Evolutionary conservation across 2,888 invertebrate genomes (phyloP), one percentile per base, ranked within the genome.

Genomic region (Bombylius major): DNA sequence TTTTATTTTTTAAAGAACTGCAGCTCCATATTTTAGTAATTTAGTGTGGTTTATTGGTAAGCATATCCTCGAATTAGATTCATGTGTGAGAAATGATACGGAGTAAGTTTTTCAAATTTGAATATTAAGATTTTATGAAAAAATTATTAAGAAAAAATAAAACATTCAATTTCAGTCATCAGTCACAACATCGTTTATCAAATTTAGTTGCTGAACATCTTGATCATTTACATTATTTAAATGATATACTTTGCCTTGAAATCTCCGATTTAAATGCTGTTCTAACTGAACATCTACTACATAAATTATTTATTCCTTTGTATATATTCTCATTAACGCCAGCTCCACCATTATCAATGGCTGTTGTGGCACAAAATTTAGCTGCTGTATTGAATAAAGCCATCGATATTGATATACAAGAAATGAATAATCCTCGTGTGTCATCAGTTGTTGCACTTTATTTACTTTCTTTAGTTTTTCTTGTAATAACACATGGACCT

Each of bases 41-140:
- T 81, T 99, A 56, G 97, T 98, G 48, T 98, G 97, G 95, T 96
- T 96, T 69, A 96, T 99, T 68, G 97, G 97, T 54, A 96, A 93
- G 76, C 95, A 98, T 71, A 93, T 98, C 62, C 79, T 97, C 63
- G 97, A 99, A 71, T 77, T 99, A 63, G 95, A 99, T 73, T 82
- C 84, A 5, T 98, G 96, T 75, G 92, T 98, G 47, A 81, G 95
- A 67, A 92, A 91, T 67, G 94, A 96, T 76, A 90, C 92, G 60
- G 95, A 97, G 92, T 95, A 79, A 84, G 88, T 59, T 39, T 44
- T 53, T 44, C 5, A 31, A 45, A 12, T 50, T 4, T 7, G 1
- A 47, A 23, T 14, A 47, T 51, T 4, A 36, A 50, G 31, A 32
- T 51, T 49, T 61, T 54, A 59, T 55, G 56, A 33, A 51, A 46